Evolutionary conservation across 1,140 invertebrate species (phyloP).

Genomic region (Polypedilum pembai): DNA sequence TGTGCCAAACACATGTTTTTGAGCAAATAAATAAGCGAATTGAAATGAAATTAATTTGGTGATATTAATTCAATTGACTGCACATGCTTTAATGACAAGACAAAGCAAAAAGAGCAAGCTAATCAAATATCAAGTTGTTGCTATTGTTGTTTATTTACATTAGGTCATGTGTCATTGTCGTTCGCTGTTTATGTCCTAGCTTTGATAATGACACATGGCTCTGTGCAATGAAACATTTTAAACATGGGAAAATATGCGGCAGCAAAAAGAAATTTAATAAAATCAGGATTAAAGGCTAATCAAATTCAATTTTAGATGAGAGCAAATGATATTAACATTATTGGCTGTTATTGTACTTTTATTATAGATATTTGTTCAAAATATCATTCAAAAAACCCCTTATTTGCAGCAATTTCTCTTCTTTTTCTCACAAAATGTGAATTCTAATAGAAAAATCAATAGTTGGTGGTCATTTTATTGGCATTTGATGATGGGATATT

Average conservation of each 20-base stretch:
- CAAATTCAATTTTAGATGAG: slow-evolving; percentile 2
- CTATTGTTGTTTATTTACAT: slow-evolving; percentile 29
- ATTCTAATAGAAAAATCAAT: slow-evolving; percentile 20
- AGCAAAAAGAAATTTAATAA: slow-evolving; percentile 14
- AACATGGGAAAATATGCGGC: neutral
- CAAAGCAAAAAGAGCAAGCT: slow-evolving; percentile 20
- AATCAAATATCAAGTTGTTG: slow-evolving; percentile 29
- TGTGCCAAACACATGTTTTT: too few species aligned
- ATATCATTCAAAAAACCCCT: too few species aligned
- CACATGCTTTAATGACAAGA: too few species aligned
- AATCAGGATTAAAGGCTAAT: slow-evolving; percentile 23
- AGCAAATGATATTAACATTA: slow-evolving; percentile 19
- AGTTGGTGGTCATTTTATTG: neutral
- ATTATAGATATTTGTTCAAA: neutral
- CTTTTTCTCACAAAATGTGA: neutral
- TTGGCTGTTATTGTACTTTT: neutral
- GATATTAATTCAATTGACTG: too few species aligned
- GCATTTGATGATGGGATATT: neutral
- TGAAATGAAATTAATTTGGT: too few species aligned
- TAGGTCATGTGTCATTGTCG: slow-evolving; percentile 33
- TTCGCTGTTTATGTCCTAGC: neutral
- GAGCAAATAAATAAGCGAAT: too few species aligned
- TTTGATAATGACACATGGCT: neutral
- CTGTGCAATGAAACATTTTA: neutral
- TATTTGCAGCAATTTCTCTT: neutral